phyloP scores from a whole-genome alignment of 2,797 vertebrate genomes.

The Poeciliopsis gracilis region DNA sequence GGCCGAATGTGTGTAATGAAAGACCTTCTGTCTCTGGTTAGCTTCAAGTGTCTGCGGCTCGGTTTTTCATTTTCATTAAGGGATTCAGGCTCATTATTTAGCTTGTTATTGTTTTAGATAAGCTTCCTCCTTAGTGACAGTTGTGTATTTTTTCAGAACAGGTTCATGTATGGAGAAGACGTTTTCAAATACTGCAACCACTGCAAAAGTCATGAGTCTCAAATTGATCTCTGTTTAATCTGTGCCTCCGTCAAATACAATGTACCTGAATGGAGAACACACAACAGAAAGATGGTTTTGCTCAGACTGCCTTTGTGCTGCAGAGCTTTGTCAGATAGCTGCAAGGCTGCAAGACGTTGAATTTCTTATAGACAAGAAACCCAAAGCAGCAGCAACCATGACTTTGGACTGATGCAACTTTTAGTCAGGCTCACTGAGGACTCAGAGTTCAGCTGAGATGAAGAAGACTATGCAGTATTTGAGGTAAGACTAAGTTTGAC shows the following conservation, averaged over 20 bases:
- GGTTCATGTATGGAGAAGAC: neutral
- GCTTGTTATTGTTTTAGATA: constrained; percentile 2
- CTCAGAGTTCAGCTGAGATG: neutral
- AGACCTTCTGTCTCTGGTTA: neutral
- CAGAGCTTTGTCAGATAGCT: neutral
- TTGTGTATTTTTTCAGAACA: neutral
- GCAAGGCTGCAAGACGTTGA: neutral
- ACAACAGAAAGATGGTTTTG: neutral
- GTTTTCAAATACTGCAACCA: neutral
- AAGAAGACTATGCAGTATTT: neutral
- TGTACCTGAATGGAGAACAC: neutral
- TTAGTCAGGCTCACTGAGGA: constrained; percentile 9
- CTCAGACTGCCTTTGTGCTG: neutral
- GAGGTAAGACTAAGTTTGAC: neutral
- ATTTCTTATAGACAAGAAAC: neutral
- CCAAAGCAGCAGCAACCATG: constrained; percentile 8
- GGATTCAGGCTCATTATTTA: neutral
- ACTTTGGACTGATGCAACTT: constrained; percentile 38
- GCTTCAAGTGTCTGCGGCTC: neutral
- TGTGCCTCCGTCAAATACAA: neutral
- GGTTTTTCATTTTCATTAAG: neutral
- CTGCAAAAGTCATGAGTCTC: neutral
- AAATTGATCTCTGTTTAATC: neutral
- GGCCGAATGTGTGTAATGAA: neutral
- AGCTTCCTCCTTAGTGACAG: neutral